Base-by-base conservation (phyloP, 1,140 invertebrate species). In the Mycetomoellerius zeteki region DNA sequence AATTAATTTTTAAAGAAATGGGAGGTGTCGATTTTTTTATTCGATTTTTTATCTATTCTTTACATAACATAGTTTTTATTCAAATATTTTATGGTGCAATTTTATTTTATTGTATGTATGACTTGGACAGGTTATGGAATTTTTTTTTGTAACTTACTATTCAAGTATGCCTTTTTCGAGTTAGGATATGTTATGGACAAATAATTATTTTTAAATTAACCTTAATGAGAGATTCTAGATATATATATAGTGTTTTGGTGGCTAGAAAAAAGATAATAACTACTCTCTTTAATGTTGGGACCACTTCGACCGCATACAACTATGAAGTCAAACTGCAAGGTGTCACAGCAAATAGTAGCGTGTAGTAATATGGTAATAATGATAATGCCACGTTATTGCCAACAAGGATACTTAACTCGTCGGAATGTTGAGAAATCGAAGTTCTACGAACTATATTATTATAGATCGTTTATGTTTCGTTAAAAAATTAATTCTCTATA, bases 141-240 rank as follows among this genome's bases (percentile, higher is more conserved):
- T 47, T 27, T 47, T 27, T 5, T 80, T 78, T 65, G 0, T 67
- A 19, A 10, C 1, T 65, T n/a, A 30, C 14, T 14, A 5, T 47
- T 65, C 50, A 24, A 77, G 33, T 47, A 14, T 33, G 27, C 16
- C 7, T 4, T 80, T 80, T 80, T 16, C 37, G 27, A 73, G 54
- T 56, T 19, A 12, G 24, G 52, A 60, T 67, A 67, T 24, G 30
- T 78, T 62, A 76, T 6, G 30, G 10, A 56, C 47, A 30, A 56
- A 77, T 52, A 77, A 85, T 85, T 78, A 85, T 78, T 85, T 85
- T 64, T 78, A 78, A 78, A 85, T 85, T 85, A 85, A 21, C 82
- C 60, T 85, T 67, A 78, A 78, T 65, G 21, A 52, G 37, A 78
- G 24, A 65, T 65, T 6, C 33, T 47, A 65, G 47, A 65, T 7